Percentiles rank a stretch among this genome's conserved stretches.
phyloP scores from a whole-genome alignment of 1,140 invertebrate genomes.

The Geopemphigus sp. region DNA sequence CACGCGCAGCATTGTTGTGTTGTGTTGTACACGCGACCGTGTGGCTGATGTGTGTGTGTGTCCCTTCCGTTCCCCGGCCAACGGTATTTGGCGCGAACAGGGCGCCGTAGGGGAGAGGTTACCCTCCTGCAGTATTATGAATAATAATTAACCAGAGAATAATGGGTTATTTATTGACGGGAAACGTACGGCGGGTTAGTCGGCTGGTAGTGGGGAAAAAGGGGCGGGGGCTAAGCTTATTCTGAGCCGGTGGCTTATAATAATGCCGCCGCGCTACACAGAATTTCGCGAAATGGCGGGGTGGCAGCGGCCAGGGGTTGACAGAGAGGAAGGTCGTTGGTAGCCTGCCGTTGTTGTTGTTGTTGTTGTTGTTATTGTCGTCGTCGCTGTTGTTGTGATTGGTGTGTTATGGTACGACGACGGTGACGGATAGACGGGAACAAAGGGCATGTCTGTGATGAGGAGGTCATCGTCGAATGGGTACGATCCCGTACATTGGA shows the following conservation, averaged over 20 bases:
- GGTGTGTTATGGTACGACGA: too few relatives aligned
- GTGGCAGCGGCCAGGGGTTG: too few relatives aligned
- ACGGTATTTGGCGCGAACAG: neutral
- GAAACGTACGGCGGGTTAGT: neutral
- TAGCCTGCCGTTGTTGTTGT: too few relatives aligned
- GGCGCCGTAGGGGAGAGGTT: neutral
- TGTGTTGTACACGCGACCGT: neutral
- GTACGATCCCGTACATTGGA: too few relatives aligned
- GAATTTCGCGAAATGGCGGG: neutral
- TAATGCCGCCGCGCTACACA: neutral
- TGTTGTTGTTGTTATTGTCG: too few relatives aligned
- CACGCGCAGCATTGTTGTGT: neutral
- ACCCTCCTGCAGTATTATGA: neutral
- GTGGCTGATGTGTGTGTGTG: neutral
- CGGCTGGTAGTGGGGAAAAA: too few relatives aligned
- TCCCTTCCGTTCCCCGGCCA: neutral
- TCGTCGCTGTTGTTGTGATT: neutral
- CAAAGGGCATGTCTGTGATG: too few relatives aligned
- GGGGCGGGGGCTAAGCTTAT: constrained; percentile 1
- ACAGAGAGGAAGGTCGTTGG: neutral
- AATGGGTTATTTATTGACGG: constrained; percentile 41
- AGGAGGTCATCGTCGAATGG: too few relatives aligned
- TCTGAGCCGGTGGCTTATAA: constrained; percentile 16
- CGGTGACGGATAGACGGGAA: too few relatives aligned
- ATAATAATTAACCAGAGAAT: constrained; percentile 47